These are phyloP conservation scores for Hemibagrus guttatus DNA, from an alignment of 2,797 vertebrate genomes.

Conservation along the genomic window DNA sequence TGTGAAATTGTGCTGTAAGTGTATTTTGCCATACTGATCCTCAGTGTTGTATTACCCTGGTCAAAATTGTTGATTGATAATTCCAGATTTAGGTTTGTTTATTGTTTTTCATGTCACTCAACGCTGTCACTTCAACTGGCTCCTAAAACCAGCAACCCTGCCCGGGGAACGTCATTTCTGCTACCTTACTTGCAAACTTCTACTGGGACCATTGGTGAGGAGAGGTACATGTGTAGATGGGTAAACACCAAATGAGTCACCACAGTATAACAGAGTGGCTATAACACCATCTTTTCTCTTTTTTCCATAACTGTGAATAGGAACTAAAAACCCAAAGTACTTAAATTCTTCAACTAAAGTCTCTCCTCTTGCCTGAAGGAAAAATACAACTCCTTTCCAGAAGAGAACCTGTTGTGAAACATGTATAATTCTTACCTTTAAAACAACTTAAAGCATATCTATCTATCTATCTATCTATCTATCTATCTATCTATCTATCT, in stretches of 20 bases:
- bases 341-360: background rate
- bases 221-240: background rate
- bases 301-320: background rate
- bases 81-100: background rate
- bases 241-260: background rate
- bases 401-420: background rate
- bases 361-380: background rate
- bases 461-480: no score
- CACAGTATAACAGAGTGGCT: background rate
- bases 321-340: background rate
- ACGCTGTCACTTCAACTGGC: background rate
- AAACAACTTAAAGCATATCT: background rate
- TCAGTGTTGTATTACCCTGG: background rate
- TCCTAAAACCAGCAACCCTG: background rate
- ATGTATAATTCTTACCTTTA: background rate
- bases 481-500: no score
- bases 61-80: background rate
- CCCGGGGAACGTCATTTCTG: background rate
- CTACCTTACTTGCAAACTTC: background rate
- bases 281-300: background rate
- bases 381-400: background rate
- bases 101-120: background rate
- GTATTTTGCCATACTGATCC: background rate
- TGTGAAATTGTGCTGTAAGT: background rate
- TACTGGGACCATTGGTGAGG: background rate